Conservation (phyloP, 2,888 invertebrate genomes). For the Lottia scabra region DNA sequence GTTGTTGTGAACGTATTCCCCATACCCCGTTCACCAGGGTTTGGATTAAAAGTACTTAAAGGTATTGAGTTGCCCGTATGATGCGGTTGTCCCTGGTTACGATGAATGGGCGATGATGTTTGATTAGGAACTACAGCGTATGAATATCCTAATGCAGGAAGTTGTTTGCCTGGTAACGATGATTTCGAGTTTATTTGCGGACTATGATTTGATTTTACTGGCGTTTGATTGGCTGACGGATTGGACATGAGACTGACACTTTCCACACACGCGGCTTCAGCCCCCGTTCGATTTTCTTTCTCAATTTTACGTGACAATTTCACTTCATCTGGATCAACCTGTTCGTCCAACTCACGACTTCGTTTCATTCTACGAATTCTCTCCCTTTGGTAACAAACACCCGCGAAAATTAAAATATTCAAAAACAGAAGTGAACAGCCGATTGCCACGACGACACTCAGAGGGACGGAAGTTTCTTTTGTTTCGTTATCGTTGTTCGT, state of each 20-base stretch:
- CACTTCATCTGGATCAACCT: slow-evolving; percentile 30
- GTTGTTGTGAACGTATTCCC: background rate
- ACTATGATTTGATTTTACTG: slow-evolving; percentile 11
- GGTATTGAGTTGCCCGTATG: slow-evolving; percentile 24
- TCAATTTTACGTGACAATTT: slow-evolving; percentile 30
- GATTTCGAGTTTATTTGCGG: slow-evolving; percentile 17
- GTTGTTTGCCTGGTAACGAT: slow-evolving; percentile 11
- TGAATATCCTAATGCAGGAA: slow-evolving; percentile 38
- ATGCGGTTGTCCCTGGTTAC: slow-evolving; percentile 28
- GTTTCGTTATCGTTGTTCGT: background rate
- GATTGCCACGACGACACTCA: slow-evolving; percentile 80
- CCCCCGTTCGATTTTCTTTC: slow-evolving; percentile 23
- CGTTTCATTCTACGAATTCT: slow-evolving; percentile 53
- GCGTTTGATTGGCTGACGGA: slow-evolving; percentile 14
- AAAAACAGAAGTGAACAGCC: slow-evolving; percentile 92
- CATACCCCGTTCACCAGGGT: background rate
- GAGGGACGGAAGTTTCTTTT: slow-evolving; percentile 44
- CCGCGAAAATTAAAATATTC: slow-evolving; percentile 93
- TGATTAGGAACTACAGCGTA: slow-evolving; percentile 57
- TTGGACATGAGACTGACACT: slow-evolving; percentile 31
- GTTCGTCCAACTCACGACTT: slow-evolving; percentile 25
- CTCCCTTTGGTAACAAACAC: slow-evolving; percentile 86
- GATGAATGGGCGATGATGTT: slow-evolving; percentile 57
- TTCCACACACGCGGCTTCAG: slow-evolving; percentile 24
- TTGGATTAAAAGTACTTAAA: slow-evolving; percentile 29